Evolutionary conservation across 2,888 invertebrate genomes (phyloP), one percentile per base, ranked within the genome.

Genomic region (Caenorhabditis wallacei): DNA sequence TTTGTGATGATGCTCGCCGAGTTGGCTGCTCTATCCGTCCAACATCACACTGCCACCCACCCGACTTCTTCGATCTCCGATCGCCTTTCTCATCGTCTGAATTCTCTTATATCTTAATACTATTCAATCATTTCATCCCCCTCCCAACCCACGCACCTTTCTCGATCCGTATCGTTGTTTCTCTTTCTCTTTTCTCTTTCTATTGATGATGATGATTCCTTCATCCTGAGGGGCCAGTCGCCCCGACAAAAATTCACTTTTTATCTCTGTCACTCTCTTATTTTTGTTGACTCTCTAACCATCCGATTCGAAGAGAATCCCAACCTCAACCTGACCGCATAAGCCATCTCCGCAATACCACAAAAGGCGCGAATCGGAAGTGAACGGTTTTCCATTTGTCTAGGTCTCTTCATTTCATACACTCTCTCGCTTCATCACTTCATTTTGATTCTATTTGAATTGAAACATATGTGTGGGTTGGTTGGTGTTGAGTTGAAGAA

Each of bases 41-140:
- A 70, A 46, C 7, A 70, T 70, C 70, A 70, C 70, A 70, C 70
- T 57, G 43, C 70, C 57, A 57, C 70, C 70, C 57, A 70, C 70
- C 54, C 70, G 46, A 56, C 48, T 57, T 61, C 71, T 61, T 69
- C 61, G 61, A 71, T 61, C 70, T 61, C 70, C 54, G 46, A 53
- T 53, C 63, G 54, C 46, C 61, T 59, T 63, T 43, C 18, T 53
- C 24, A 30, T 26, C 35, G 24, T 56, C 51, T 48, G 48, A 51
- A 66, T 48, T 64, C 64, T 64, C 51, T 63, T 46, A 13, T 30
- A 40, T 51, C 48, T 35, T 26, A 20, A 37, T n/a, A 53, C 53
- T 53, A 30, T 26, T 46, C 18, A 20, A 22, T 22, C 53, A 37
- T 30, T 66, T n/a, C n/a, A n/a, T n/a, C n/a, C n/a, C n/a, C n/a